Evolutionary conservation across 2,797 vertebrate species (phyloP).

Genomic region (Sebastes kiyomatsui): DNA sequence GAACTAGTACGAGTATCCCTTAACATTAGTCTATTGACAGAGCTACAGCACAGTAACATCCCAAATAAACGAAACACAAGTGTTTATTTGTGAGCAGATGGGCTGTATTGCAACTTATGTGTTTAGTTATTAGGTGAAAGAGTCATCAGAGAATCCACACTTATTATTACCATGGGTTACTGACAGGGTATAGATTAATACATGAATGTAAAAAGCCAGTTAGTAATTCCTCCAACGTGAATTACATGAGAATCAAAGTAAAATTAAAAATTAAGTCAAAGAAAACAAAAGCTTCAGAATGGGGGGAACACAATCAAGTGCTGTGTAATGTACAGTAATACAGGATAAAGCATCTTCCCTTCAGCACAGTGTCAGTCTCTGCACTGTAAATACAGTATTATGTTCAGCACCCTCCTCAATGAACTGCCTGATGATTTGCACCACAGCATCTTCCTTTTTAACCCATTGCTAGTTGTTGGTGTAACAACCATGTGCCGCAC

Average conservation of each 20-base stretch:
- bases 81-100: slow-evolving; percentile 7
- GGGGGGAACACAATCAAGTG: slow-evolving; percentile 6
- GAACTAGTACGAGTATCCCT: background rate
- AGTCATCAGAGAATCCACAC: background rate
- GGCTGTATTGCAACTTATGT: background rate
- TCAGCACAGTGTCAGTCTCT: slow-evolving; percentile 45
- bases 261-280: slow-evolving; percentile 1
- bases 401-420: background rate
- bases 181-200: slow-evolving; percentile 15
- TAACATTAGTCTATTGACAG: background rate
- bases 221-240: slow-evolving; percentile 15
- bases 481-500: slow-evolving; percentile 15
- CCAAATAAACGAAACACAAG: background rate
- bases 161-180: background rate
- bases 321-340: slow-evolving; percentile 19
- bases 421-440: slow-evolving; percentile 8
- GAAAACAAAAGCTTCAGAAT: background rate
- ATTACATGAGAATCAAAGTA: slow-evolving; percentile 4
- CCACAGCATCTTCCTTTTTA: slow-evolving; percentile 15
- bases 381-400: slow-evolving; percentile 2
- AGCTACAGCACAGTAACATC: slow-evolving; percentile 2
- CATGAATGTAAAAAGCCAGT: slow-evolving; percentile 9
- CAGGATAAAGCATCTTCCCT: slow-evolving; percentile 20
- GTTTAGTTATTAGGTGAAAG: background rate
- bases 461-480: slow-evolving; percentile 17